Base-by-base conservation (phyloP, 1,140 invertebrate genomes). In the Cydia strobilella region DNA sequence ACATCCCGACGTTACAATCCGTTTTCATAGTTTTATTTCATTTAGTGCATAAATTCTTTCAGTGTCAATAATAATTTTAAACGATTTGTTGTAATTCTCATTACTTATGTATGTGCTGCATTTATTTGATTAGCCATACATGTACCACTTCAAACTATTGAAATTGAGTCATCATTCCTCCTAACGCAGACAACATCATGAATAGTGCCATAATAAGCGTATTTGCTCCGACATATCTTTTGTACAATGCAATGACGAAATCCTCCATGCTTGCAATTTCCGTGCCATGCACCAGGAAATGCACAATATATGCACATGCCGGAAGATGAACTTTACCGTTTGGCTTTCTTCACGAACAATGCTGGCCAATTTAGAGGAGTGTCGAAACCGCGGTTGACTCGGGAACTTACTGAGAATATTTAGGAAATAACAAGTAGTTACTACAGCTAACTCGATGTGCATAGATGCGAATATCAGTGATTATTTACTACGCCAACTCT, bases 281-380 rank as follows among this genome's bases (percentile, higher is more conserved):
- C 65, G 65, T 20, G 27, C 15, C 25, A 42, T 69, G 65, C 27
- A 69, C 65, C 27, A 69, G 65, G 65, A 69, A 69, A 42, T 69
- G 65, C 31, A 31, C 31, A 31, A 6, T 6, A 6, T 6, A 31
- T 31, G 31, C 65, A 35, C 35, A 39, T 39, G 65, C 65, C 65
- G 65, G 65, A 69, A 69, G 65, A 69, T 35, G 65, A 69, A 69
- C 65, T 69, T 69, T 69, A 69, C 27, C n/a, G 31, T 39, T 69
- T 18, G 27, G 48, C 65, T 77, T 77, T 75, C 77, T 73, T 75
- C 48, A 48, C 39, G 74, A 79, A 80, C 80, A 82, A 79, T 80
- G 75, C 65, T 59, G 3, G 66, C 51, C 6, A 69, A 66, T 76
- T 77, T 78, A 77, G 76, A 77, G 73, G 74, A 76, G 66, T 76